These are phyloP conservation scores for Grus americana DNA, from an alignment of 2,113 vertebrate genomes.

Conservation along the genomic window DNA sequence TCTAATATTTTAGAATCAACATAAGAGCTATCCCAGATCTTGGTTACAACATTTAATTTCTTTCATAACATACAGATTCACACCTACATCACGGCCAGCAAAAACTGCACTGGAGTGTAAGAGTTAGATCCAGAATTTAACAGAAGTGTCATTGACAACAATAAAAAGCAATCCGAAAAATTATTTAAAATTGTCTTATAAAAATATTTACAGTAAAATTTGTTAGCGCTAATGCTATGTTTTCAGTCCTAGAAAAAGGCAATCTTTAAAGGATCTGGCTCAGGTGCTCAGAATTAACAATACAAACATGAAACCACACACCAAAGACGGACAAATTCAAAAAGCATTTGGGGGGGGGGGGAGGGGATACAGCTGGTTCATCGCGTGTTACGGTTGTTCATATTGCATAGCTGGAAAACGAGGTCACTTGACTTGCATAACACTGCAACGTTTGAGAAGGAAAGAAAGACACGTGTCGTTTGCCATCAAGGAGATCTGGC, in stretches of 20 bases:
- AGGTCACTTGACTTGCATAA: constrained; percentile 81
- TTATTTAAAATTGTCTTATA: constrained; percentile 73
- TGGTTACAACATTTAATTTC: background rate
- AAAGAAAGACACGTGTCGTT: constrained; percentile 5
- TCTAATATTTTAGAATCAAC: background rate
- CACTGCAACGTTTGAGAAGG: constrained; percentile 63
- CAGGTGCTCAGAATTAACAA: constrained; percentile 62
- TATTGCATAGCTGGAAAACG: constrained; percentile 83
- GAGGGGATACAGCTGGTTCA: constrained; percentile 51
- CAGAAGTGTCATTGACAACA: constrained; percentile 18
- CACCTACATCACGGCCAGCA: background rate
- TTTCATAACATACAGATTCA: background rate
- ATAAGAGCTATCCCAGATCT: background rate
- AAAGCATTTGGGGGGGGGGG: constrained; percentile 19
- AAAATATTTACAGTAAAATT: constrained; percentile 79
- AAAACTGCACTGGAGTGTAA: background rate
- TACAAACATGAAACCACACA: constrained; percentile 63
- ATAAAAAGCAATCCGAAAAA: constrained; percentile 73
- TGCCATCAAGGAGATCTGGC: constrained; percentile 25
- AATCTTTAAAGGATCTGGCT: constrained; percentile 76
- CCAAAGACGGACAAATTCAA: constrained; percentile 47
- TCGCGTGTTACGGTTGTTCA: constrained; percentile 48
- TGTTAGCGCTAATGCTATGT: constrained; percentile 65
- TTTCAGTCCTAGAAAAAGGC: constrained; percentile 79
- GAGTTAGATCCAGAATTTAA: background rate